phyloP scores from a whole-genome alignment of 2,888 invertebrate species.

The Thereva nobilitata region DNA sequence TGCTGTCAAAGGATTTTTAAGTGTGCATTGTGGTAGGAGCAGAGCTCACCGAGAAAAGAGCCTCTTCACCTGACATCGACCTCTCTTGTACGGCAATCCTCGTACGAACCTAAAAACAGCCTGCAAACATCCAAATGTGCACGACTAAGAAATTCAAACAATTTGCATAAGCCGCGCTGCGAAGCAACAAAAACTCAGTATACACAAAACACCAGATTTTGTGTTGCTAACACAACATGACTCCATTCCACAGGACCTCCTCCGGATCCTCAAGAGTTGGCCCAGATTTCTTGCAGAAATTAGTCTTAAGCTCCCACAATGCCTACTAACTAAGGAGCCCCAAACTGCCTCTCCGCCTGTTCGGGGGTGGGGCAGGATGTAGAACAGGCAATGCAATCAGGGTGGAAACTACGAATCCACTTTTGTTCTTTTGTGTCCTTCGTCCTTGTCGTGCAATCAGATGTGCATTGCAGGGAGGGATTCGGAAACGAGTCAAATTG shows the following conservation, averaged over 20 bases:
- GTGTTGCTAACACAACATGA: too few relatives aligned
- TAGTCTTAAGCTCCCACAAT: too few relatives aligned
- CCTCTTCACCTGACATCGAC: slow-evolving; percentile 30
- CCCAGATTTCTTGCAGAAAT: too few relatives aligned
- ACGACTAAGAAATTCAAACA: slow-evolving; percentile 1
- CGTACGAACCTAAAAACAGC: not conserved
- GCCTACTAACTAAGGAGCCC: too few relatives aligned
- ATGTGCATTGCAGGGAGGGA: not conserved
- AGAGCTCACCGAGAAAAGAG: slow-evolving; percentile 1
- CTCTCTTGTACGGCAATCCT: not conserved
- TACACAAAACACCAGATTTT: too few relatives aligned
- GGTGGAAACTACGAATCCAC: not conserved
- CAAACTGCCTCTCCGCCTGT: too few relatives aligned
- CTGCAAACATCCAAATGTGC: not conserved
- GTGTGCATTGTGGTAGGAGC: slow-evolving; percentile 27
- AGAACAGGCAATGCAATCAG: slow-evolving; percentile 14
- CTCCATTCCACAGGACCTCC: too few relatives aligned
- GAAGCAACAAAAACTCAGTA: too few relatives aligned
- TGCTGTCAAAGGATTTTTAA: slow-evolving; percentile 15
- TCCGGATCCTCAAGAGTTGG: too few relatives aligned
- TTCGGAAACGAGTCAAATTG: slow-evolving; percentile 18
- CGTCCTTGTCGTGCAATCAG: too few relatives aligned
- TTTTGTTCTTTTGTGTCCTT: slow-evolving; percentile 5
- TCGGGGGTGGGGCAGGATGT: not conserved
- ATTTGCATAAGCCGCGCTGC: slow-evolving; percentile 1